These are phyloP conservation scores for Ormyrus pomaceus DNA, from an alignment of 2,888 invertebrate species.

Conservation along the genomic window DNA sequence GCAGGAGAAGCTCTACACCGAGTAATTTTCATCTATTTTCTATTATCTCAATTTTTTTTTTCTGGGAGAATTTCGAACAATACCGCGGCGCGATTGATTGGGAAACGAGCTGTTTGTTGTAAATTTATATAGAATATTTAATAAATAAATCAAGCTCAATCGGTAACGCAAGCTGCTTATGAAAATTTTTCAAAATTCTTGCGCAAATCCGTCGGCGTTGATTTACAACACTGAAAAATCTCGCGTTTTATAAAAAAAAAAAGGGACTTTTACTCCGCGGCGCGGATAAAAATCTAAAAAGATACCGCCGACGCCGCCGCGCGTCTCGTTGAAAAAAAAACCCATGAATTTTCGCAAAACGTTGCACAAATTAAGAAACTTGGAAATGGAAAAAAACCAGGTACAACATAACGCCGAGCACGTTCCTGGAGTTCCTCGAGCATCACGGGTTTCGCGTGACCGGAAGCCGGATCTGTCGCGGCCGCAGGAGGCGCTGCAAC, in stretches of 20 bases:
- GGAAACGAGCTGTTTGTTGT: no score
- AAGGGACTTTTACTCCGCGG: no score
- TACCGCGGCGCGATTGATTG: background rate
- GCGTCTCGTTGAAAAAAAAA: no score
- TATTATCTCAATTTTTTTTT: background rate
- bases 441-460: slow-evolving; percentile 66
- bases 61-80: slow-evolving; percentile 2
- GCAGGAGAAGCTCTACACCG: slow-evolving; percentile 55
- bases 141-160: background rate
- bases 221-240: background rate
- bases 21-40: slow-evolving; percentile 49
- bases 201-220: background rate
- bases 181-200: background rate
- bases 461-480: slow-evolving; percentile 58
- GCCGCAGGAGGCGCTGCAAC: slow-evolving; percentile 57
- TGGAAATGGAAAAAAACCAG: slow-evolving; percentile 39
- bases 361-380: background rate
- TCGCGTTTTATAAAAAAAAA: background rate
- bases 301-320: no score
- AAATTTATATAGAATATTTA: no score
- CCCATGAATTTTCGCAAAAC: background rate
- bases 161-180: background rate
- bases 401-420: slow-evolving; percentile 60
- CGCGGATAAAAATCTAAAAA: no score
- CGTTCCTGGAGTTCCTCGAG: slow-evolving; percentile 77